phyloP scores from a whole-genome alignment of 2,888 invertebrate genomes.

The Petrolisthes manimaculis region DNA sequence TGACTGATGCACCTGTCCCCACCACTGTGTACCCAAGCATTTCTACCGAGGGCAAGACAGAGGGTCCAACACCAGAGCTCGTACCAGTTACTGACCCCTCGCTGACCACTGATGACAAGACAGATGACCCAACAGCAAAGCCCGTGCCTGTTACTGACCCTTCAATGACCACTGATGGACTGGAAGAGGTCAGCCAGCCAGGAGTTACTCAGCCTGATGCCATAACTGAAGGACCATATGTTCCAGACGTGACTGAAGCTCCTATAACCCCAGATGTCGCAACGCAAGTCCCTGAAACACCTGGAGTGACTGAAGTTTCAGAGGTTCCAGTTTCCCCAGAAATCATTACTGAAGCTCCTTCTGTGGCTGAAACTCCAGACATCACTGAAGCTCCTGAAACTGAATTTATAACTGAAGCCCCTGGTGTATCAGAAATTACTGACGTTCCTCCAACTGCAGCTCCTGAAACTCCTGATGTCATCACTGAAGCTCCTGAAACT shows the following conservation, averaged over 20 bases:
- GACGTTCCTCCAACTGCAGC: neutral
- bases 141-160: neutral
- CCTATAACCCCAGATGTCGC: neutral
- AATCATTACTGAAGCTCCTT: neutral
- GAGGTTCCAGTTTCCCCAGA: neutral
- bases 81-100: neutral
- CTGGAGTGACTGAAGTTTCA: neutral
- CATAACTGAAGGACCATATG: slow-evolving; percentile 10
- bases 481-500: neutral
- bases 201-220: neutral
- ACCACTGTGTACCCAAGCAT: neutral
- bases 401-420: neutral
- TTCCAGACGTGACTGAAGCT: neutral
- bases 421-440: neutral
- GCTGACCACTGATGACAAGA: neutral
- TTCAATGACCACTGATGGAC: slow-evolving; percentile 13
- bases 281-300: neutral
- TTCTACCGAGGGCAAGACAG: neutral
- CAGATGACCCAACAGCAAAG: neutral
- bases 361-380: neutral
- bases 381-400: neutral
- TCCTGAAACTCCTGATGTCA: slow-evolving; percentile 9
- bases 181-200: neutral
- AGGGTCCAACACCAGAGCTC: neutral
- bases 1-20: neutral